A percentile compares a stretch with the other conserved stretches of the same genome.
phyloP scores from a whole-genome alignment of 2,888 invertebrate species.

The Calliopum simillimum region DNA sequence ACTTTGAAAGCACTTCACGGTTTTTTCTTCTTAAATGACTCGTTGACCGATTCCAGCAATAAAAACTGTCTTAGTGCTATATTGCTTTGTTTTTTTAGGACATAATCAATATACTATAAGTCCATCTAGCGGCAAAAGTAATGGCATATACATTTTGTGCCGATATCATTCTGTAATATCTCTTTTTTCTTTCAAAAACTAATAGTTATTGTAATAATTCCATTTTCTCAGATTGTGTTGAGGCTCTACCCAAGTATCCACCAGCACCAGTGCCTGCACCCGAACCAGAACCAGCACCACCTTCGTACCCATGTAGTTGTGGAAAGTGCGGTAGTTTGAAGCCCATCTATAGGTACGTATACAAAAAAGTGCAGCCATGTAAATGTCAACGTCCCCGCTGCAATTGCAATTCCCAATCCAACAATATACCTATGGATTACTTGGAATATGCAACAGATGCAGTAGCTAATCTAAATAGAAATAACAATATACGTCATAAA shows the following conservation, averaged over 20 bases:
- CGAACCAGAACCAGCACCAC: slow-evolving; percentile 22
- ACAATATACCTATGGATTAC: too few species aligned
- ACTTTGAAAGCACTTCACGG: too few species aligned
- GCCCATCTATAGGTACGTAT: slow-evolving; percentile 58
- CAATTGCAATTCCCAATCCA: slow-evolving; percentile 29
- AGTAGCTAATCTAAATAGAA: background rate
- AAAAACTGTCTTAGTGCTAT: too few species aligned
- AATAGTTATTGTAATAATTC: too few species aligned
- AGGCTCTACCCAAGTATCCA: background rate
- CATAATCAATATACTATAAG: too few species aligned
- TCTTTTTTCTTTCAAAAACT: too few species aligned
- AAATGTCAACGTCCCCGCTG: slow-evolving; percentile 38
- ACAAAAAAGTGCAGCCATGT: slow-evolving; percentile 38
- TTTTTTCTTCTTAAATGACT: too few species aligned
- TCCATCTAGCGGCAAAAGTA: too few species aligned
- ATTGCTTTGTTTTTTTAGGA: too few species aligned
- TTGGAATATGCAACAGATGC: slow-evolving; percentile 16
- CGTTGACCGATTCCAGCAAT: too few species aligned
- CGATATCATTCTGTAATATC: too few species aligned
- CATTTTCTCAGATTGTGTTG: background rate
- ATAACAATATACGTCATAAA: slow-evolving; percentile 6
- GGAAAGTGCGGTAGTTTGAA: slow-evolving; percentile 48
- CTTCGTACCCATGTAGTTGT: slow-evolving; percentile 49
- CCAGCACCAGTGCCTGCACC: slow-evolving; percentile 6
- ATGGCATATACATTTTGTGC: too few species aligned